Evolutionary conservation across 1,140 invertebrate genomes (phyloP).

Genomic region (Trialeurodes vaporariorum): DNA sequence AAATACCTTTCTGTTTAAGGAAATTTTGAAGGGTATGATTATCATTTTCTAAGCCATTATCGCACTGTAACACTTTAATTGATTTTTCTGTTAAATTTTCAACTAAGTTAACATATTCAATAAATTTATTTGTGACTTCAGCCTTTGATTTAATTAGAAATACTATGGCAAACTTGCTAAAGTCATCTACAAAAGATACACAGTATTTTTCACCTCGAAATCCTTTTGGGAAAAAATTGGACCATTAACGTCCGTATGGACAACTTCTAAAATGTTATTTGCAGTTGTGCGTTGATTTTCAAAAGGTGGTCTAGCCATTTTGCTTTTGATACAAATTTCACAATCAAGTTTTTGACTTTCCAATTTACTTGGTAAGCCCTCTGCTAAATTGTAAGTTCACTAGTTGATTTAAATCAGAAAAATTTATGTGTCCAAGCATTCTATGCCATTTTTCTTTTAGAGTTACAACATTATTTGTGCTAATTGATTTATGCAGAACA

Average conservation of each 20-base stretch:
- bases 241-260: slow-evolving; percentile 24
- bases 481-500: too few relatives aligned
- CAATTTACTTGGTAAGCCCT: background rate
- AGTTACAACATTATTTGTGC: background rate
- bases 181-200: slow-evolving; percentile 32
- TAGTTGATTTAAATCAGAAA: slow-evolving; percentile 4
- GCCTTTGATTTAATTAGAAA: slow-evolving; percentile 33
- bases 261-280: slow-evolving; percentile 1
- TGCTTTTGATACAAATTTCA: slow-evolving; percentile 5
- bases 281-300: background rate
- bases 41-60: slow-evolving; percentile 17
- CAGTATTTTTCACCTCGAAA: slow-evolving; percentile 28
- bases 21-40: slow-evolving; percentile 19
- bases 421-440: background rate
- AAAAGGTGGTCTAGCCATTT: slow-evolving; percentile 1
- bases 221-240: slow-evolving; percentile 27
- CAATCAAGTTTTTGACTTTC: background rate
- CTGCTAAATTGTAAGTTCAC: background rate
- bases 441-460: slow-evolving; percentile 13
- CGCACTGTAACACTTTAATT: slow-evolving; percentile 3
- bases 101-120: slow-evolving; percentile 27
- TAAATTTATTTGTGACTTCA: slow-evolving; percentile 30
- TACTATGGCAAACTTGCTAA: slow-evolving; percentile 28
- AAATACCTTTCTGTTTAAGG: slow-evolving; percentile 25
- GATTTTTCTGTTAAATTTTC: slow-evolving; percentile 28